Conservation (phyloP, 1,140 invertebrate species). For the Zaprionus kolodkinae region DNA sequence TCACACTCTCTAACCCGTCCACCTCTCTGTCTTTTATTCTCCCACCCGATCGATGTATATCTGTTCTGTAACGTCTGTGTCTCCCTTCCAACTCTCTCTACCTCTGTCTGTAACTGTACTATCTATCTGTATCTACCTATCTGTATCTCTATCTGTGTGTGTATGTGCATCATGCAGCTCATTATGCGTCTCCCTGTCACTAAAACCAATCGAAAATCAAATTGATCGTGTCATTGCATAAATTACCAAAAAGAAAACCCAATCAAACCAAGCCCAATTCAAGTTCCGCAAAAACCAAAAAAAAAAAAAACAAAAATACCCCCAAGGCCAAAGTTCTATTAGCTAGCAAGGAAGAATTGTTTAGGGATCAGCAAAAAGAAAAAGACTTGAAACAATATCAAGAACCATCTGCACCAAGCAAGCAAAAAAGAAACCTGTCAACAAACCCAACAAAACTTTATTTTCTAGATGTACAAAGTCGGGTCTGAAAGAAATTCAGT, state of each 20-base stretch:
- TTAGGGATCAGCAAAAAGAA: slow-evolving; percentile 3
- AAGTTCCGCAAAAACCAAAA: slow-evolving; percentile 30
- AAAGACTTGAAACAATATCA: slow-evolving; percentile 31
- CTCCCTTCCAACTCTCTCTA: slow-evolving; percentile 15
- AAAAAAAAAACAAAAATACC: slow-evolving; percentile 42
- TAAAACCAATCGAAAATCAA: slow-evolving; percentile 50
- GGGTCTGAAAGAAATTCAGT: slow-evolving; percentile 96
- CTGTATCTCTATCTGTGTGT: slow-evolving; percentile 47
- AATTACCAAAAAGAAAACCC: slow-evolving; percentile 5
- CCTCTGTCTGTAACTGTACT: slow-evolving; percentile 32
- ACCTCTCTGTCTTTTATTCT: not conserved
- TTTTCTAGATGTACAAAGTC: slow-evolving; percentile 93
- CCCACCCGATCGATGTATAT: not conserved
- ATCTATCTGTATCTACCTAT: slow-evolving; percentile 55
- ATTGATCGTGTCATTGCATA: slow-evolving; percentile 68
- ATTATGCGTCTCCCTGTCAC: slow-evolving; percentile 57
- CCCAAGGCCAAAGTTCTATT: slow-evolving; percentile 69
- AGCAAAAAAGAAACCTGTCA: slow-evolving; percentile 24
- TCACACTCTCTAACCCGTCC: slow-evolving; percentile 34
- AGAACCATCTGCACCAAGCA: slow-evolving; percentile 19
- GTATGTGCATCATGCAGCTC: slow-evolving; percentile 26
- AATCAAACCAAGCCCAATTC: slow-evolving; percentile 26
- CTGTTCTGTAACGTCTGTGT: slow-evolving; percentile 28
- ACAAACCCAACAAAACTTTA: slow-evolving; percentile 60
- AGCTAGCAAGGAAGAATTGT: slow-evolving; percentile 47